Evolutionary conservation across 2,797 vertebrate species (phyloP).

Genomic region (Cyprinella venusta): DNA sequence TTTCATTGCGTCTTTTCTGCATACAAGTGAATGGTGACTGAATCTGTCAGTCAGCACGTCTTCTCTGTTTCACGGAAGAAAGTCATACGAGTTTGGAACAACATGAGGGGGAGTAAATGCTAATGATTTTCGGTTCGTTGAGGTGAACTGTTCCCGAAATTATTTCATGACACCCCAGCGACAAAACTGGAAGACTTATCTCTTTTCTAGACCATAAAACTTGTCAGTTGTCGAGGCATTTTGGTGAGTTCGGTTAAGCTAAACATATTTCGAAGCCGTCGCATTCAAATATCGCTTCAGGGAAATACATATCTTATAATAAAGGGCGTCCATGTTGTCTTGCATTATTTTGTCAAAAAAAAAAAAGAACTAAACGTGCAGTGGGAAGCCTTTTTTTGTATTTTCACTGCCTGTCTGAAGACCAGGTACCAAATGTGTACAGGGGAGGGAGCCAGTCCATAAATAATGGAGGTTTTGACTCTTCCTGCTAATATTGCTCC

Average conservation of each 20-base stretch:
- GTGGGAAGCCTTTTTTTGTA: neutral
- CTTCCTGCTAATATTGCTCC: conserved; percentile 54
- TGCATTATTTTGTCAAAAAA: neutral
- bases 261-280: neutral
- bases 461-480: conserved; percentile 71
- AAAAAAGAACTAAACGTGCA: neutral
- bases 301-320: neutral
- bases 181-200: neutral
- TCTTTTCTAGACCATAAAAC: too few relatives aligned
- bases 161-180: neutral
- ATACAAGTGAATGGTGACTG: neutral
- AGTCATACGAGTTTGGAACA: neutral
- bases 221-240: neutral
- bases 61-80: neutral
- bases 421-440: conserved; percentile 62
- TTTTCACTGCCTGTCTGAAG: conserved; percentile 13
- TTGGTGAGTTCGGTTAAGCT: neutral
- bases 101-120: neutral
- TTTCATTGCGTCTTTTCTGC: conserved; percentile 24
- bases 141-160: neutral
- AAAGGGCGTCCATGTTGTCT: neutral
- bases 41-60: neutral
- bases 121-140: neutral
- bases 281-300: neutral
- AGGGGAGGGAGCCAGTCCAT: conserved; percentile 71